Conservation (phyloP, 37 sponge, comb jelly and placozoan genomes). For the Cliona cf. orientalis region DNA sequence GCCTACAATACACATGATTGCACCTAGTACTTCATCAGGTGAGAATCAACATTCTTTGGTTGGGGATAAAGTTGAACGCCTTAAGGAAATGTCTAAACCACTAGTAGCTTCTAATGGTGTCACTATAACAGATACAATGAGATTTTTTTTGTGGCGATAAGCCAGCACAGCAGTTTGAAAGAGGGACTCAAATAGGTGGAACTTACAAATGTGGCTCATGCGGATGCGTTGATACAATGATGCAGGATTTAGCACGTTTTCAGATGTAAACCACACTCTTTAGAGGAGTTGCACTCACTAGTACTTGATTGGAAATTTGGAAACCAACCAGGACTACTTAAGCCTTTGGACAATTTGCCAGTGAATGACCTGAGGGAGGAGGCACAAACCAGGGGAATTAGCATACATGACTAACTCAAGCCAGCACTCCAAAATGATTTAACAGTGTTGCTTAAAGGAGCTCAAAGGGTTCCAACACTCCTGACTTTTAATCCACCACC, state of each 20-base stretch:
- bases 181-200: conserved; percentile 45
- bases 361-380: conserved; percentile 20
- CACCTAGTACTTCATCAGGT: conserved; percentile 26
- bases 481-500: conserved; percentile 21
- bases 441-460: conserved; percentile 13
- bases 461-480: conserved; percentile 39
- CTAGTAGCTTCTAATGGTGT: conserved; percentile 18
- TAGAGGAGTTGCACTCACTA: conserved; percentile 24
- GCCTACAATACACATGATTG: conserved; percentile 31
- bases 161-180: conserved; percentile 38
- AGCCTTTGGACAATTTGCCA: conserved; percentile 22
- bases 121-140: conserved; percentile 5
- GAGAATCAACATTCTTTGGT: conserved; percentile 23
- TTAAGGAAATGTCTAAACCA: conserved; percentile 1
- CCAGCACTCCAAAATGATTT: conserved; percentile 1
- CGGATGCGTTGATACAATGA: conserved; percentile 24
- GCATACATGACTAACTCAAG: neutral
- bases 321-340: neutral
- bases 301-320: conserved; percentile 27
- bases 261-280: conserved; percentile 13
- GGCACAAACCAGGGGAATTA: neutral
- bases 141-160: conserved; percentile 50
- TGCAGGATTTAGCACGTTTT: conserved; percentile 16
- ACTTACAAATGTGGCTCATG: conserved; percentile 47
- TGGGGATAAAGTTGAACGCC: conserved; percentile 34